These are phyloP conservation scores for Catalaphyllia jardinei DNA, from an alignment of 64 coral and sea anemone genomes.

Conservation along the genomic window DNA sequence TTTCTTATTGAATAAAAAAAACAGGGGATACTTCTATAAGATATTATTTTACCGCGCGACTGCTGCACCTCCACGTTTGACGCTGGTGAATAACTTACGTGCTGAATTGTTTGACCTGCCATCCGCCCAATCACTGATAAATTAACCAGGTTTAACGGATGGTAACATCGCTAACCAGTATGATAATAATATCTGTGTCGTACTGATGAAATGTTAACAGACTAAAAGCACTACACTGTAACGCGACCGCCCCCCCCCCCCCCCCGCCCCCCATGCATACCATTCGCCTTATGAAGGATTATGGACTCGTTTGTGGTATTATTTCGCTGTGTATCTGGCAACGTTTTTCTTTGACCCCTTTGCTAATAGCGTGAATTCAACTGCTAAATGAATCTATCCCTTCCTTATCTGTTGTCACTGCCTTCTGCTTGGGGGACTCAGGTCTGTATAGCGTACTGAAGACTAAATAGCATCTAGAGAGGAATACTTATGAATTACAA, in stretches of 20 bases:
- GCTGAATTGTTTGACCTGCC: conserved; percentile 42
- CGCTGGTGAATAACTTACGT: background rate
- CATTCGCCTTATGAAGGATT: no score
- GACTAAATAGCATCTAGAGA: no score
- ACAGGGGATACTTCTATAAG: no score
- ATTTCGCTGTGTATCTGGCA: background rate
- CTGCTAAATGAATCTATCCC: background rate
- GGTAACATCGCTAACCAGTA: background rate
- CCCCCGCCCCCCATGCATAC: no score
- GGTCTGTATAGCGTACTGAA: no score
- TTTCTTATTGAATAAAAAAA: no score
- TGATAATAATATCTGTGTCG: background rate
- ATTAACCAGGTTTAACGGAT: background rate
- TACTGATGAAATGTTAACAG: background rate
- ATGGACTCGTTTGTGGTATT: background rate
- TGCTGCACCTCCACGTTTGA: background rate
- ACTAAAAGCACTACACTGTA: background rate
- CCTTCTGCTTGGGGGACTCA: no score
- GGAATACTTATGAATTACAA: no score
- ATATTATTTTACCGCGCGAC: no score
- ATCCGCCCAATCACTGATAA: background rate
- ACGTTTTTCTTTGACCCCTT: no score
- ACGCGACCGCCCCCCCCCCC: no score
- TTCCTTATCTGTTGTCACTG: no score
- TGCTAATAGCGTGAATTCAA: background rate